Evolutionary conservation across 2,113 vertebrate species (phyloP).

Genomic region (Mohoua ochrocephala): DNA sequence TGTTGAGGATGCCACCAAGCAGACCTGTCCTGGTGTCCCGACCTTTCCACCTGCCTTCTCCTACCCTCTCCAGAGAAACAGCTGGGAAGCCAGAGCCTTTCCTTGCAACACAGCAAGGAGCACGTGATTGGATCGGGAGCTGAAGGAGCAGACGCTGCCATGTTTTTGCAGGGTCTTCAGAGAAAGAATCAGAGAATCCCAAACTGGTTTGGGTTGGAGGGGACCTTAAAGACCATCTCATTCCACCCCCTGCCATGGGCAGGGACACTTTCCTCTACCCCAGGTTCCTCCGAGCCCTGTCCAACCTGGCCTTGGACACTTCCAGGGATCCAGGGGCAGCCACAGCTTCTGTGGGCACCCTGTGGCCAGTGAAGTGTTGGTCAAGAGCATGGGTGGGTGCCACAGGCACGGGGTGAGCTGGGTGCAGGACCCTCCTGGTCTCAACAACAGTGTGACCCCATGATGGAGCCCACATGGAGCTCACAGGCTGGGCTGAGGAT

Average conservation of each 20-base stretch:
- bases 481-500: too few relatives aligned
- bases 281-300: fast-evolving
- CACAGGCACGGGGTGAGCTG: fast-evolving
- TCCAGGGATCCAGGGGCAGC: not conserved
- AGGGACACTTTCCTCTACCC: not conserved
- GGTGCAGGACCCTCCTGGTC: not conserved
- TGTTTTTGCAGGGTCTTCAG: not conserved
- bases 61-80: not conserved
- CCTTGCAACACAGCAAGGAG: fast-evolving
- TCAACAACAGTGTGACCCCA: fast-evolving
- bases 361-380: not conserved
- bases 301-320: not conserved
- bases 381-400: fast-evolving
- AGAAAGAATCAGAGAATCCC: not conserved
- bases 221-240: not conserved
- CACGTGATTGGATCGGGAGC: fast-evolving
- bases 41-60: not conserved
- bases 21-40: fast-evolving
- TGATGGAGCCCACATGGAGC: fast-evolving
- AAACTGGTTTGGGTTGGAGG: not conserved
- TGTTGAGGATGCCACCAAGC: fast-evolving
- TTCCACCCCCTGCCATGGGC: not conserved
- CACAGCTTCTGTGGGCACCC: too few relatives aligned
- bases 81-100: not conserved
- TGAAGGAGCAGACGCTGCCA: not conserved